Percentiles rank a stretch among this genome's conserved stretches.
Conservation (phyloP, 2,888 invertebrate genomes). For the Limnephilus marmoratus region DNA sequence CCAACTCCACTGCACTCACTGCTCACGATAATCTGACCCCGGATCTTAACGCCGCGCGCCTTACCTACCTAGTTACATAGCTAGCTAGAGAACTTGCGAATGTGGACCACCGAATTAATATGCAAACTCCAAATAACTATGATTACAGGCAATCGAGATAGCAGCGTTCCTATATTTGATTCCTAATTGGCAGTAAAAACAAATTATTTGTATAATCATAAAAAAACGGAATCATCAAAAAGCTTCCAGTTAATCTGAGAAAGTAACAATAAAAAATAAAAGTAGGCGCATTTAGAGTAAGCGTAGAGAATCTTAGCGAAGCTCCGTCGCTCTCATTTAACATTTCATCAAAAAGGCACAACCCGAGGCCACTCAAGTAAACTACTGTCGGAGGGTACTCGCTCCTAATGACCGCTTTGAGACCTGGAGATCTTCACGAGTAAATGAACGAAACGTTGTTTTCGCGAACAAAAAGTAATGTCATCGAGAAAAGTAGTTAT, state of each 20-base stretch:
- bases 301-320: neutral
- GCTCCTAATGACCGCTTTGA: constrained; percentile 2
- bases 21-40: neutral
- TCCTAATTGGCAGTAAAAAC: neutral
- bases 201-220: neutral
- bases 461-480: constrained; percentile 2
- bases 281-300: neutral
- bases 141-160: neutral
- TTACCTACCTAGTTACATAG: neutral
- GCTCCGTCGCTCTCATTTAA: neutral
- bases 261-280: neutral
- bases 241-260: neutral
- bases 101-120: neutral
- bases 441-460: constrained; percentile 2
- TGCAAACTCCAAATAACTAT: neutral
- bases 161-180: neutral
- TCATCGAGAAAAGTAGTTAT: neutral
- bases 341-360: constrained; percentile 2
- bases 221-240: neutral
- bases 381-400: neutral
- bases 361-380: neutral
- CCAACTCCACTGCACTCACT: neutral
- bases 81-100: neutral
- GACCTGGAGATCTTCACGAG: neutral
- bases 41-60: neutral